Evolutionary conservation across 2,113 vertebrate genomes (phyloP), one percentile per base, ranked within the genome.

Genomic region (Scatophagus argus): DNA sequence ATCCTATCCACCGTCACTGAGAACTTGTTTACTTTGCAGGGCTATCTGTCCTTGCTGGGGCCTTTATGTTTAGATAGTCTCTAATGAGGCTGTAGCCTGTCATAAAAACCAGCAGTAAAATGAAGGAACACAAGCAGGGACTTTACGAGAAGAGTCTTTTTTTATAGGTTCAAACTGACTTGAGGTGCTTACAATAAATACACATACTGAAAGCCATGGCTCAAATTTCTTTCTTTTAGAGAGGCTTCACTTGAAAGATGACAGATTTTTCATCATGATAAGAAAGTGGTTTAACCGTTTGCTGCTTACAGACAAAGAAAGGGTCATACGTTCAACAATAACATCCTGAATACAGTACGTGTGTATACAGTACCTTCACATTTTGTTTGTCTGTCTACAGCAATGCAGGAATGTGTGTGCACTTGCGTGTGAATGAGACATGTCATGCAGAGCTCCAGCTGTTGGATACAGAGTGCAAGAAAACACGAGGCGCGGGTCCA

Each of bases 371-470:
- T 65, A 36, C 34, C 21, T 27, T 52, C 47, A 43, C 51, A 66
- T 80, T 62, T 52, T 61, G 67, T 75, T 67, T 76, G 66, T 51
- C 54, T 55, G 38, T 43, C 31, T 39, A 19, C 32, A 64, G 34
- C 61, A 68, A 65, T 44, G 55, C 51, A 61, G 60, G 68, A 81
- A 69, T 83, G 74, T 64, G 47, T 63, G 72, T 38, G 32, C 13
- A 44, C 38, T 64, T 59, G 81, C 34, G 36, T 82, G 80, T 66
- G 71, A 79, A 70, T 49, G 21, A 70, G 39, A 77, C 27, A 59
- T 32, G 27, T 75, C 39, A 54, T 74, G 70, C 65, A 47, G 56
- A 74, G 60, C 43, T 85, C 78, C 87, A 91, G 89, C 85, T 89
- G 89, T 74, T 89, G 76, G 16, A 27, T n/a, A 14, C 21, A 4